Conservation (phyloP, 2,888 invertebrate genomes). For the Pandemis corylana region DNA sequence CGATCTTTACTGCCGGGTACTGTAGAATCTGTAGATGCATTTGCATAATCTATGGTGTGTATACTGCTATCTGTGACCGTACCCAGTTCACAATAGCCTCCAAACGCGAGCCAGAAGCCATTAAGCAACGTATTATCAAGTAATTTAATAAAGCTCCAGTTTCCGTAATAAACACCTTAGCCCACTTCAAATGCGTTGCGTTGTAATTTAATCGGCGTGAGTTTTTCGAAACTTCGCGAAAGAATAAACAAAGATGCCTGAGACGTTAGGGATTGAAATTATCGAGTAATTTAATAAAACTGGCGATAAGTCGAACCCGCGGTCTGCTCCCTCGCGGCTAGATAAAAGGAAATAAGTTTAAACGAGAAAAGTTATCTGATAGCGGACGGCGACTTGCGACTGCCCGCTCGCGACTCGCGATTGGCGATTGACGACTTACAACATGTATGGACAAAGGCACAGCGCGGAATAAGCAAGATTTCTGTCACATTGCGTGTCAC, state of each 20-base stretch:
- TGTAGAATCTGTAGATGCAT: no score
- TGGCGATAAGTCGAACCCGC: slow-evolving; percentile 67
- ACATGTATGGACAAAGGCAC: not conserved
- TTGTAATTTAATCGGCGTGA: slow-evolving; percentile 35
- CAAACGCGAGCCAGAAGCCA: slow-evolving; percentile 22
- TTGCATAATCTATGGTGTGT: no score
- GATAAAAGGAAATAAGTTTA: slow-evolving; percentile 81
- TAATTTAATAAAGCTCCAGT: slow-evolving; percentile 28
- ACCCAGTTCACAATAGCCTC: not conserved
- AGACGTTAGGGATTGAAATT: slow-evolving; percentile 72
- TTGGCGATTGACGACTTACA: not conserved
- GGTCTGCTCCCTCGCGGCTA: slow-evolving; percentile 59
- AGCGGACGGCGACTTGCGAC: slow-evolving; percentile 23
- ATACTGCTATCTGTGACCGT: no score
- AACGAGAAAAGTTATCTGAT: slow-evolving; percentile 76
- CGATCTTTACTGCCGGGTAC: no score
- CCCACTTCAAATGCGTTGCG: slow-evolving; percentile 9
- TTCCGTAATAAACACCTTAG: slow-evolving; percentile 26
- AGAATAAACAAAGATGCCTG: slow-evolving; percentile 66
- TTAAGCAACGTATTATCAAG: slow-evolving; percentile 24
- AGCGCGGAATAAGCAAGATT: no score
- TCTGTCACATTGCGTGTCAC: not conserved
- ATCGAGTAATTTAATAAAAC: slow-evolving; percentile 80
- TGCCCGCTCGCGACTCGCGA: slow-evolving; percentile 12
- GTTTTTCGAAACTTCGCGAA: slow-evolving; percentile 51